Percentiles rank a stretch among this genome's conserved stretches.
Evolutionary conservation across 2,113 vertebrate genomes (phyloP).

Genomic region (Gambusia affinis): DNA sequence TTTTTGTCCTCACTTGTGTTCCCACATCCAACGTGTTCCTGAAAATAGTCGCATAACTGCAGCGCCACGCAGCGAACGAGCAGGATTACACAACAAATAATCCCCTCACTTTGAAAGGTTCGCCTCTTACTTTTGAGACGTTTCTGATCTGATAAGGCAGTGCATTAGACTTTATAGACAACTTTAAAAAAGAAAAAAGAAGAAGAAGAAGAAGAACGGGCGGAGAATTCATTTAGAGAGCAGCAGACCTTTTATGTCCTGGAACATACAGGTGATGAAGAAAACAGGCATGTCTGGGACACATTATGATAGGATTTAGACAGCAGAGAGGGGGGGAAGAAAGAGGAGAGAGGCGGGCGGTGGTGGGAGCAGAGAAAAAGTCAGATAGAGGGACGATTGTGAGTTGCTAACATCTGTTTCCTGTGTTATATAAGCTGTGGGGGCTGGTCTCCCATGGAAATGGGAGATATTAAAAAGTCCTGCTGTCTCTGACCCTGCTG

Average conservation of each 20-base stretch:
- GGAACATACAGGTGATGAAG: conserved; percentile 19
- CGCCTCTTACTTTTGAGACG: conserved; percentile 17
- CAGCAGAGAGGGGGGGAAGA: conserved; percentile 29
- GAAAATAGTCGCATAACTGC: conserved; percentile 18
- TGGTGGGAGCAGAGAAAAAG: neutral
- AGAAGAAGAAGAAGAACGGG: neutral
- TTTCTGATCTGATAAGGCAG: neutral
- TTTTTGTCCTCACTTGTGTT: conserved; percentile 13
- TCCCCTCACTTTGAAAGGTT: conserved; percentile 35
- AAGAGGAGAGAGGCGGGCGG: neutral
- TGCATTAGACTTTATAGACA: conserved; percentile 3
- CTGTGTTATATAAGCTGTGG: conserved; percentile 77
- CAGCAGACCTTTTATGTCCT: neutral
- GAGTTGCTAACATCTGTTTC: conserved; percentile 79
- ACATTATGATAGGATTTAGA: conserved; percentile 20
- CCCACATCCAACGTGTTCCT: neutral
- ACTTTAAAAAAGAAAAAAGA: conserved; percentile 8
- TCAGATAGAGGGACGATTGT: conserved; percentile 52
- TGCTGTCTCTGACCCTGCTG: conserved; percentile 64
- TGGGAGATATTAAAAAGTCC: conserved; percentile 68
- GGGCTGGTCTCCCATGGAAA: conserved; percentile 65
- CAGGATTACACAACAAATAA: conserved; percentile 62
- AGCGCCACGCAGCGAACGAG: conserved; percentile 18
- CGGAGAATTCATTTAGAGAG: conserved; percentile 25
- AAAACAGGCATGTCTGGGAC: conserved; percentile 27